A percentile compares a stretch with the other conserved stretches of the same genome.
phyloP scores from a whole-genome alignment of 2,888 invertebrate genomes.

The Drosophila mayaguana region DNA sequence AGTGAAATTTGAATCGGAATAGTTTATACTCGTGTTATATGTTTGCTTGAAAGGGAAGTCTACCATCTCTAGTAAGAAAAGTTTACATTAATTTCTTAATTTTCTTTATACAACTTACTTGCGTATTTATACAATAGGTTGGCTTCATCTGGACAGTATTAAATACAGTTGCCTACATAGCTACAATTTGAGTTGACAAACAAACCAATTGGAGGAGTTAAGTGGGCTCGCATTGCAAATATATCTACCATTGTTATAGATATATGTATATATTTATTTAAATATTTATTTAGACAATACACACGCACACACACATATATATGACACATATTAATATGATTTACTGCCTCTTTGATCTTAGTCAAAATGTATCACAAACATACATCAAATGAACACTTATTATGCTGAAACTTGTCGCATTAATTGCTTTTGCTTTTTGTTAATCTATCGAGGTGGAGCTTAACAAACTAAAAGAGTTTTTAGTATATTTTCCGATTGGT shows the following conservation, averaged over 20 bases:
- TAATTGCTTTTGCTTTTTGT: background rate
- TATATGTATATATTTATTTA: conserved; percentile 16
- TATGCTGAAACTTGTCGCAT: conserved; percentile 15
- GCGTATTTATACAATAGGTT: conserved; percentile 3
- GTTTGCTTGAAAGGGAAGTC: conserved; percentile 32
- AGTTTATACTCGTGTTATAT: conserved; percentile 5
- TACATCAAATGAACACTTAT: conserved; percentile 67
- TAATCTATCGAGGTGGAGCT: background rate
- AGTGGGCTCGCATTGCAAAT: conserved; percentile 15
- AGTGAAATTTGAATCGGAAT: background rate
- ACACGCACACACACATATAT: conserved; percentile 2
- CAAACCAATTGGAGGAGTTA: conserved; percentile 28
- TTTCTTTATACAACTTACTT: conserved; percentile 19
- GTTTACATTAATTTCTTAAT: background rate
- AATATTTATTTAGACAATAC: conserved; percentile 3
- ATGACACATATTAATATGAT: conserved; percentile 18
- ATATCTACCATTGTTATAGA: conserved; percentile 8
- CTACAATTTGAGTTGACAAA: conserved; percentile 20
- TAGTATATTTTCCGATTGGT: background rate
- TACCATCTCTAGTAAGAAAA: conserved; percentile 56
- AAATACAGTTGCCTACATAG: conserved; percentile 26
- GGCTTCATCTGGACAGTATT: conserved; percentile 18
- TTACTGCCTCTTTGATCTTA: conserved; percentile 12
- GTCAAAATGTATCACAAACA: conserved; percentile 66
- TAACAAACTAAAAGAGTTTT: background rate